These are phyloP conservation scores for Sussaba pulchella DNA, from an alignment of 2,888 invertebrate genomes.

Conservation along the genomic window DNA sequence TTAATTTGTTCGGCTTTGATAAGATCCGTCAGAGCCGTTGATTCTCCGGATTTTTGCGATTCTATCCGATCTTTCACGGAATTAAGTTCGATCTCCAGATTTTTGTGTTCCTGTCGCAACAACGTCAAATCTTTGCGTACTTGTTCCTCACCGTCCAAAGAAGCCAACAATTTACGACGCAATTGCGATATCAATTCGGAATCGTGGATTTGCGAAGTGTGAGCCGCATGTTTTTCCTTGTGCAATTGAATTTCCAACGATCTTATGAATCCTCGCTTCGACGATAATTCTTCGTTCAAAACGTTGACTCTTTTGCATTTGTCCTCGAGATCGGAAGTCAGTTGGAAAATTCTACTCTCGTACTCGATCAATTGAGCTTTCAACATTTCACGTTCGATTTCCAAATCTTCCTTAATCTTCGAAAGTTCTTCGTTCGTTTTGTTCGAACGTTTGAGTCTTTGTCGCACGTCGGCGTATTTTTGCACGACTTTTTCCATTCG, in stretches of 20 bases:
- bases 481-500: conserved; percentile 71
- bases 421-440: conserved; percentile 78
- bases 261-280: conserved; percentile 75
- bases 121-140: conserved; percentile 87
- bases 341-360: conserved; percentile 79
- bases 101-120: conserved; percentile 85
- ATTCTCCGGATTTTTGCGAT: conserved; percentile 64
- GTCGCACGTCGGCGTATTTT: conserved; percentile 69
- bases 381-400: conserved; percentile 79
- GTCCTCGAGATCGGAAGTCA: conserved; percentile 78
- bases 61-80: conserved; percentile 74
- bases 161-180: conserved; percentile 86
- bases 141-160: conserved; percentile 88
- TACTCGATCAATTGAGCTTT: conserved; percentile 80
- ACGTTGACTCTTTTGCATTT: conserved; percentile 75
- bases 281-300: conserved; percentile 77
- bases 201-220: conserved; percentile 75
- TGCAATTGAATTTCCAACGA: conserved; percentile 77
- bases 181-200: conserved; percentile 78
- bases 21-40: conserved; percentile 65
- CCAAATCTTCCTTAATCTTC: conserved; percentile 78
- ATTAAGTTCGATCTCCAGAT: conserved; percentile 83
- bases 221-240: conserved; percentile 74
- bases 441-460: conserved; percentile 72
- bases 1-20: conserved; percentile 74